phyloP scores from a whole-genome alignment of 1,140 invertebrate genomes.

The Pachyrhynchus sulphureomaculatus region DNA sequence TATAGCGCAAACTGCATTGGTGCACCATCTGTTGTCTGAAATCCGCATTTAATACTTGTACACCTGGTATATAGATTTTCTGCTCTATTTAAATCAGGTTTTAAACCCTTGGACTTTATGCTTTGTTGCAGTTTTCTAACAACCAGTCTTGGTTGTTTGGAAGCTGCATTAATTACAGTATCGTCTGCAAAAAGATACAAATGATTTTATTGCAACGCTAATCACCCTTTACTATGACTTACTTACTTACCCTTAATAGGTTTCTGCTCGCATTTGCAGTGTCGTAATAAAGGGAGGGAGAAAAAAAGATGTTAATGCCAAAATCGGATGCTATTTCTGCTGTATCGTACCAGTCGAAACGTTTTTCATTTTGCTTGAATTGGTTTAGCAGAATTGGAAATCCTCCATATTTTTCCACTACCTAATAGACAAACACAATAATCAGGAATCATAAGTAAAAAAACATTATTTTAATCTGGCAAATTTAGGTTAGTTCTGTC shows the following conservation, averaged over 20 bases:
- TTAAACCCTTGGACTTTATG: too few relatives aligned
- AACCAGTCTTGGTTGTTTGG: too few relatives aligned
- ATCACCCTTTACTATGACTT: too few relatives aligned
- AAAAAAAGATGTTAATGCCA: constrained; percentile 42
- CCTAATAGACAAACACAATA: not conserved
- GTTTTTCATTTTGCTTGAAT: not conserved
- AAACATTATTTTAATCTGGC: not conserved
- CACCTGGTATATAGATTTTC: too few relatives aligned
- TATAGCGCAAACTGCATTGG: too few relatives aligned
- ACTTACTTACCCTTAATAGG: constrained; percentile 21
- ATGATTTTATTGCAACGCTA: too few relatives aligned
- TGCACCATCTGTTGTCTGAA: too few relatives aligned
- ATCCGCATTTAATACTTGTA: too few relatives aligned
- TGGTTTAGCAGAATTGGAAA: constrained; percentile 25
- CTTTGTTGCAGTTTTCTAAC: too few relatives aligned
- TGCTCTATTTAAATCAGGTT: too few relatives aligned
- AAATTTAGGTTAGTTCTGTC: not conserved
- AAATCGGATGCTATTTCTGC: constrained; percentile 39
- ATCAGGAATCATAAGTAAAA: not conserved
- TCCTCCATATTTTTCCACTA: constrained; percentile 22
- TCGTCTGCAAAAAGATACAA: not conserved
- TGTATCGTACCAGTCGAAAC: constrained; percentile 41
- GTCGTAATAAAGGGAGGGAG: constrained; percentile 23
- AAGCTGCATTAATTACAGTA: too few relatives aligned
- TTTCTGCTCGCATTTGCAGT: constrained; percentile 30